These are phyloP conservation scores for Dromas ardeola DNA, from an alignment of 2,113 vertebrate genomes.

Conservation along the genomic window DNA sequence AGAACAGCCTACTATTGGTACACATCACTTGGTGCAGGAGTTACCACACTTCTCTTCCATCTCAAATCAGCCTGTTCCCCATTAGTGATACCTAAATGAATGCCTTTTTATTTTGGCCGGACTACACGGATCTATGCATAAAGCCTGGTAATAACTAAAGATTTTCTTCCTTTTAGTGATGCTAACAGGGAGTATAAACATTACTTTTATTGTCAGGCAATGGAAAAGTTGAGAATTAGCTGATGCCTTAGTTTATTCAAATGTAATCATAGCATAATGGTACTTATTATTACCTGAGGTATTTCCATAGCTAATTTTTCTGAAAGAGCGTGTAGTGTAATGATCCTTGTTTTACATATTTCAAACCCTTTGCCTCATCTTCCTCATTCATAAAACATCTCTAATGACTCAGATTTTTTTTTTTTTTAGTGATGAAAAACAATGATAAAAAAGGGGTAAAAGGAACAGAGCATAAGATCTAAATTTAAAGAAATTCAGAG, in stretches of 20 bases:
- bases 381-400: background rate
- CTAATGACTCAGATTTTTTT: background rate
- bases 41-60: background rate
- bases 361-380: background rate
- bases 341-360: background rate
- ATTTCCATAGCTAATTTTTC: background rate
- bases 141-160: background rate
- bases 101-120: background rate
- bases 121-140: background rate
- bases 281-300: background rate
- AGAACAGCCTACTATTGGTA: background rate
- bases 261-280: background rate
- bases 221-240: background rate
- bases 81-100: background rate
- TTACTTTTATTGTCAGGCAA: constrained; percentile 6
- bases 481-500: background rate
- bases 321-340: background rate
- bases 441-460: background rate
- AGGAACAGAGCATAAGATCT: background rate
- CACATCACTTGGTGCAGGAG: background rate
- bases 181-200: constrained; percentile 5
- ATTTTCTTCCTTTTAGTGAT: constrained; percentile 29
- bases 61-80: background rate
- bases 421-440: background rate
- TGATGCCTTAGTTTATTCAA: background rate